Base-by-base conservation (phyloP, 1,140 invertebrate genomes). In the Scaptodrosophila lebanonensis region DNA sequence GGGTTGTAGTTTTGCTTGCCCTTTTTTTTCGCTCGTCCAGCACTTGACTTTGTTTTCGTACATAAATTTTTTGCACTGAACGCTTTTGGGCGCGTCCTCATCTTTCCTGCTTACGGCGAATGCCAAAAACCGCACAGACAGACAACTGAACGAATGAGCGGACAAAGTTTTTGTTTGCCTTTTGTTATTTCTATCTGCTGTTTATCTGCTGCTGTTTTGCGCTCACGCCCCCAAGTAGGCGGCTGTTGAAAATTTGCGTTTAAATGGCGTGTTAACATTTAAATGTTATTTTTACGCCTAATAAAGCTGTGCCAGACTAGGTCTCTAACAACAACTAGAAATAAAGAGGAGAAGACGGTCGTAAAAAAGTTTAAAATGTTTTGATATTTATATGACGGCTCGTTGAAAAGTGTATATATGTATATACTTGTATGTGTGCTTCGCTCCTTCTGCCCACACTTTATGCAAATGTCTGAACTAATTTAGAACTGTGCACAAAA, bases 211-310 rank as follows among this genome's bases (percentile, higher is more conserved):
- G 49, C n/a, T 30, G 22, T 8, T 8, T 25, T 25, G 22, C 22
- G 22, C 18, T 33, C 29, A 40, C 36, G 48, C 48, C 62, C 18
- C 33, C 47, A 65, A 57, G 47, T 58, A 52, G 67, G 50, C 68
- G 48, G 60, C 16, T 20, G 49, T 51, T 53, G 70, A 47, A 67
- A 75, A 75, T 75, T 75, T 75, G 56, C 52, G 60, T 73, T 75
- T 75, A 75, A 75, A 75, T 75, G 70, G 70, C 65, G 70, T 75
- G 70, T 75, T 75, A 75, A 75, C 70, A 75, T 75, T 75, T 75
- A 69, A 75, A 75, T 75, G 70, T 66, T 75, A 69, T 75, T 75
- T 75, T 75, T 75, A 75, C 70, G 70, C 71, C 65, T 66, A 72
- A 75, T 75, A 75, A 75, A 75, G 66, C 8, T 25, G 22, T 25